These are phyloP conservation scores for Drosophila funebris DNA, from an alignment of 1,140 invertebrate genomes.

Conservation along the genomic window DNA sequence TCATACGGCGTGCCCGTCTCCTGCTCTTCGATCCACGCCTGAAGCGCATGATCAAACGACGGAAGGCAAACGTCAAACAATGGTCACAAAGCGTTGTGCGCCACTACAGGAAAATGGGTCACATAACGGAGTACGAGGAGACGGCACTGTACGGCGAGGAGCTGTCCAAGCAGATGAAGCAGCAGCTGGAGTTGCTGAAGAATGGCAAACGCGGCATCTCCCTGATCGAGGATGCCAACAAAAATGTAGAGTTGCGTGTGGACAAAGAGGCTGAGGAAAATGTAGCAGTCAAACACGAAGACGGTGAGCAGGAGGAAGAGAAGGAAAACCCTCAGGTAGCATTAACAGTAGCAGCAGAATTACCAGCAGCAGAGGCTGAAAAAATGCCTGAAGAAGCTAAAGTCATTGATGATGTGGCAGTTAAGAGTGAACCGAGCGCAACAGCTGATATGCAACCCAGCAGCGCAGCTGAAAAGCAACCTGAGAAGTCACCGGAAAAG, in stretches of 20 bases:
- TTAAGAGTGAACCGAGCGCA: background rate
- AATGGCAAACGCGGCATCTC: slow-evolving; percentile 55
- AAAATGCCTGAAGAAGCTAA: background rate
- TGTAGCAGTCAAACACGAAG: no score
- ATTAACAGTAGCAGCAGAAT: background rate
- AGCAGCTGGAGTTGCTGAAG: slow-evolving; percentile 74
- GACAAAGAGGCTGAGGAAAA: background rate
- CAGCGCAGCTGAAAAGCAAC: background rate
- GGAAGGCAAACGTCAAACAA: slow-evolving; percentile 59
- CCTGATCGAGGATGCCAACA: slow-evolving; percentile 63
- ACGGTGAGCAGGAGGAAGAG: background rate
- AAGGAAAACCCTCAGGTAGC: background rate
- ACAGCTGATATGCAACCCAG: background rate
- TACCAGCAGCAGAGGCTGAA: no score
- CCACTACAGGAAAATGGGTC: slow-evolving; percentile 48
- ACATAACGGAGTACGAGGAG: slow-evolving; percentile 63
- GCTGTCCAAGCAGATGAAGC: slow-evolving; percentile 73
- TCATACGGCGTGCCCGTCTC: slow-evolving; percentile 47
- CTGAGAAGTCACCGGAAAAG: slow-evolving; percentile 47
- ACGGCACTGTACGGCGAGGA: slow-evolving; percentile 67
- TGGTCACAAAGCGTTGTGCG: slow-evolving; percentile 62
- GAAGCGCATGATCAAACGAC: slow-evolving; percentile 59
- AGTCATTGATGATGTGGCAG: background rate
- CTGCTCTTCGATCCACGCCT: slow-evolving; percentile 71
- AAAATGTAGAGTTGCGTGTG: slow-evolving; percentile 20